A percentile compares a stretch with the other conserved stretches of the same genome.
These are phyloP conservation scores for Ciconia maguari DNA, from an alignment of 2,113 vertebrate genomes.

Conservation along the genomic window DNA sequence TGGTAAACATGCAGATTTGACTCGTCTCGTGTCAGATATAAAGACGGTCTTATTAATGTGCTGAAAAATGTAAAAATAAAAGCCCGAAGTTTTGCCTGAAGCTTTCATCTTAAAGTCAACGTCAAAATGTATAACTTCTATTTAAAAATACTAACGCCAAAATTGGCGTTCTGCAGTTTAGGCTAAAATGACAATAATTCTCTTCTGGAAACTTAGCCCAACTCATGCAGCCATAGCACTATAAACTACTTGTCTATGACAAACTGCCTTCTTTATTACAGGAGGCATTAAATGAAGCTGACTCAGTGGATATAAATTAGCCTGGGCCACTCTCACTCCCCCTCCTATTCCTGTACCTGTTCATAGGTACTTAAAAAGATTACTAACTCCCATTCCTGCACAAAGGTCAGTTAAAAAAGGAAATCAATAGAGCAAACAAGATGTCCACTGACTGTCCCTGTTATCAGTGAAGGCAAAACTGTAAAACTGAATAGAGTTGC, in stretches of 20 bases:
- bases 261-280: slow-evolving; percentile 34
- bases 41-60: slow-evolving; percentile 14
- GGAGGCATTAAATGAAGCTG: slow-evolving; percentile 12
- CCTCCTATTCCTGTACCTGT: slow-evolving; percentile 41
- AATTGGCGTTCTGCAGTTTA: neutral
- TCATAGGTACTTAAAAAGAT: slow-evolving; percentile 31
- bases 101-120: slow-evolving; percentile 26
- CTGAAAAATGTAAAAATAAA: slow-evolving; percentile 26
- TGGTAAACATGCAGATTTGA: slow-evolving; percentile 14
- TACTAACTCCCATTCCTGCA: slow-evolving; percentile 50
- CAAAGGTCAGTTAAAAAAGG: slow-evolving; percentile 48
- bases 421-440: slow-evolving; percentile 66
- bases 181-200: neutral
- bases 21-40: slow-evolving; percentile 10
- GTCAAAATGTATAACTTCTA: slow-evolving; percentile 1
- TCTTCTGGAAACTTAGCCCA: neutral
- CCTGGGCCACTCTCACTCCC: neutral
- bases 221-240: neutral
- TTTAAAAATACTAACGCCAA: neutral
- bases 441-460: slow-evolving; percentile 36
- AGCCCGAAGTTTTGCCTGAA: slow-evolving; percentile 1
- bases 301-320: slow-evolving; percentile 49
- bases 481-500: slow-evolving; percentile 20
- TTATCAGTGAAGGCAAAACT: neutral
- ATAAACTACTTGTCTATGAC: slow-evolving; percentile 1